A percentile compares a stretch with the other conserved stretches of the same genome.
Evolutionary conservation across 2,113 vertebrate species (phyloP).

Genomic region (Pithys albifrons): DNA sequence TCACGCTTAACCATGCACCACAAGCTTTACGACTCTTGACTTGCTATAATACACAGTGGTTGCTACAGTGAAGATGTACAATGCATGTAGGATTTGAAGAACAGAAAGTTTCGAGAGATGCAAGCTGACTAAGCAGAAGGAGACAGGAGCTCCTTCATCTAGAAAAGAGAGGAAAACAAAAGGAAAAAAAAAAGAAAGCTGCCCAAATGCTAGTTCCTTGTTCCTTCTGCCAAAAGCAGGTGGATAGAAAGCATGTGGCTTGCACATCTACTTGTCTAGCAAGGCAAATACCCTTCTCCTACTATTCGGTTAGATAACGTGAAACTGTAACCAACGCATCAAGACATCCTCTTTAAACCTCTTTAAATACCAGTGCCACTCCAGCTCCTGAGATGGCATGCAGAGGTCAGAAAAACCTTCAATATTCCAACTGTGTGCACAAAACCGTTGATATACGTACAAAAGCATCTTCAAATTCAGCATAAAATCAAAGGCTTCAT

Average conservation of each 20-base stretch:
- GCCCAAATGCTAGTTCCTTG: not conserved
- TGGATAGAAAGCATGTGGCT: not conserved
- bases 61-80: not conserved
- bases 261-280: not conserved
- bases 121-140: not conserved
- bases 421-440: not conserved
- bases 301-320: not conserved
- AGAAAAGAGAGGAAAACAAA: not conserved
- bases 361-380: not conserved
- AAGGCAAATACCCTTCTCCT: not conserved
- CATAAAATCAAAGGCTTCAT: not conserved
- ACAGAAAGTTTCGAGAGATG: not conserved
- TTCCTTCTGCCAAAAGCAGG: not conserved
- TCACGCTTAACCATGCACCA: not conserved
- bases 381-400: not conserved
- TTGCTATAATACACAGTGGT: not conserved
- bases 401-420: not conserved
- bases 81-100: not conserved
- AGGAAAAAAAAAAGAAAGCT: not conserved
- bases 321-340: not conserved
- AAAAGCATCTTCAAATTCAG: not conserved
- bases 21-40: not conserved
- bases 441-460: not conserved
- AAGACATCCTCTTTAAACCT: not conserved
- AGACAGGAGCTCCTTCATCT: not conserved